These are phyloP conservation scores for Oceanites oceanicus DNA, from an alignment of 2,113 vertebrate genomes.

Conservation along the genomic window DNA sequence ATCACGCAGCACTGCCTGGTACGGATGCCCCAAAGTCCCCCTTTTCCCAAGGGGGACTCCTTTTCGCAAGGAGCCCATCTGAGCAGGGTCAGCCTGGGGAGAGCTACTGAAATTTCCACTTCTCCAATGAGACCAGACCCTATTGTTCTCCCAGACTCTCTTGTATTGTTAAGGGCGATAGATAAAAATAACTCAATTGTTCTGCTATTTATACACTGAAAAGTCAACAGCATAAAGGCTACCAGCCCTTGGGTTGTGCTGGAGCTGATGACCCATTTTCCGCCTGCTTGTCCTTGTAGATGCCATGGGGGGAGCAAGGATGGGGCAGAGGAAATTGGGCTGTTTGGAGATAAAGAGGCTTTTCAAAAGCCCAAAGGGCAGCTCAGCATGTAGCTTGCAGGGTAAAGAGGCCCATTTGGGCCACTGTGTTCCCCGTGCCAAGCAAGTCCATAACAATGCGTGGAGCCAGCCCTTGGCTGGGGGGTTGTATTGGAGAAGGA, in stretches of 20 bases:
- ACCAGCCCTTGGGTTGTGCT: not conserved
- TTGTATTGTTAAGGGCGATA: not conserved
- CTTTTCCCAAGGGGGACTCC: not conserved
- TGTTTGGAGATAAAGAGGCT: not conserved
- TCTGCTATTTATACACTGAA: slow-evolving; percentile 28
- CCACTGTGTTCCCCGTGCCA: not conserved
- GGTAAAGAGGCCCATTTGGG: not conserved
- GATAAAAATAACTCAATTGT: slow-evolving; percentile 52
- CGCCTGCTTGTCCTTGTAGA: not conserved
- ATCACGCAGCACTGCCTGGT: not conserved
- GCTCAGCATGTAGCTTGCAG: not conserved
- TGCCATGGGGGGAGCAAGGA: not conserved
- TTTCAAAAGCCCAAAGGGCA: slow-evolving; percentile 16
- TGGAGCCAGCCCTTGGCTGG: not conserved
- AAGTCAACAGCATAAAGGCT: slow-evolving; percentile 3
- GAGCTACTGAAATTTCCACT: not conserved
- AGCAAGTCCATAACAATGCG: not conserved
- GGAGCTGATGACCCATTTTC: not conserved
- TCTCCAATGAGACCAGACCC: not conserved
- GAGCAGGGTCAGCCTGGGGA: not conserved
- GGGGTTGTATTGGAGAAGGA: not conserved
- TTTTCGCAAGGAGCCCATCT: not conserved
- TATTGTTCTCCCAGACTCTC: not conserved
- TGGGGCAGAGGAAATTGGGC: not conserved
- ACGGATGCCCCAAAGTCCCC: not conserved